Evolutionary conservation across 2,888 invertebrate species (phyloP).

Genomic region (Seladonia tumulorum): DNA sequence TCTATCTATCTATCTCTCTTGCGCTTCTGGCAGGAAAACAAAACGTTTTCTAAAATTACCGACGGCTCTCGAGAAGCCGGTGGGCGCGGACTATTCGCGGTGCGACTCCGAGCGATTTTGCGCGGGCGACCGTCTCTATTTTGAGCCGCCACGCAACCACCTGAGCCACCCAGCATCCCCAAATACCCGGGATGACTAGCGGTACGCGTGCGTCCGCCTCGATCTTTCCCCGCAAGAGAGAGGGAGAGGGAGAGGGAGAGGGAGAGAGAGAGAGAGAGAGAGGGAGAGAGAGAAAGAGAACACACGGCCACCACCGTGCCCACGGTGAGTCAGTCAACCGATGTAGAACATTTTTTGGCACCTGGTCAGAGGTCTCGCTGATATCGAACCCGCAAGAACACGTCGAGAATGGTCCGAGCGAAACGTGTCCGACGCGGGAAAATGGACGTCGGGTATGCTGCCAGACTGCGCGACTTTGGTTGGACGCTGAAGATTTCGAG

Average conservation of each 20-base stretch:
- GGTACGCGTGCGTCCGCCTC: slow-evolving; percentile 47
- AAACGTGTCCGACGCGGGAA: background rate
- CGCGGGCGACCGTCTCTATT: slow-evolving; percentile 82
- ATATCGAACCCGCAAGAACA: background rate
- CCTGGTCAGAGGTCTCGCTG: slow-evolving; percentile 5
- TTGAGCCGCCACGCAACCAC: slow-evolving; percentile 83
- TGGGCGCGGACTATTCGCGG: slow-evolving; percentile 83
- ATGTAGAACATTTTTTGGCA: slow-evolving; percentile 65
- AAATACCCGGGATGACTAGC: slow-evolving; percentile 80
- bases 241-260: too few relatives aligned
- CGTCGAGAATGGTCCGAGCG: background rate
- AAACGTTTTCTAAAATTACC: slow-evolving; percentile 81
- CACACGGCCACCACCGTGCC: slow-evolving; percentile 30
- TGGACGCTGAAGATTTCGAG: background rate
- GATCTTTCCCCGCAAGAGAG: slow-evolving; percentile 39
- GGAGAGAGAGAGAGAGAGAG: too few relatives aligned
- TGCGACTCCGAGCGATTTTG: slow-evolving; percentile 80
- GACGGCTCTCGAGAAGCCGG: slow-evolving; percentile 75
- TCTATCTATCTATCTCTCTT: background rate
- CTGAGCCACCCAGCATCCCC: slow-evolving; percentile 82
- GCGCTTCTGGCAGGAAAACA: slow-evolving; percentile 76
- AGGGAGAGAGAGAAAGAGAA: background rate
- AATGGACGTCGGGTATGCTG: background rate
- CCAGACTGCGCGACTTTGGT: background rate
- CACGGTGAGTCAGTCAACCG: slow-evolving; percentile 64